These are phyloP conservation scores for Gnathonemus longibarbis DNA, from an alignment of 2,113 vertebrate species.

Conservation along the genomic window DNA sequence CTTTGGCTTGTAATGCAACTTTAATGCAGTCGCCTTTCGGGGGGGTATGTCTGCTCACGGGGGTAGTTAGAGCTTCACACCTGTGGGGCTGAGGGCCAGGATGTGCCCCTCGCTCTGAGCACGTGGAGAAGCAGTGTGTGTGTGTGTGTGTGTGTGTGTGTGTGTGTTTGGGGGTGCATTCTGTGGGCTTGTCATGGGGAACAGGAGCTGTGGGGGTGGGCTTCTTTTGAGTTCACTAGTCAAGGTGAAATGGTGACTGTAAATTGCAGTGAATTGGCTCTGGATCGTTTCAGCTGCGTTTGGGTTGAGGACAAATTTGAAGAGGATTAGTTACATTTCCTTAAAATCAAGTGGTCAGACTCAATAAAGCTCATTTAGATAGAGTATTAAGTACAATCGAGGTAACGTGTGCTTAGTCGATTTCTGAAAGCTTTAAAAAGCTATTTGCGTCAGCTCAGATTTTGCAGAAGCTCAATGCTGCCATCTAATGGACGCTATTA, in stretches of 20 bases:
- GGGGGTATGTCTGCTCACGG: background rate
- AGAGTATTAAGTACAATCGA: background rate
- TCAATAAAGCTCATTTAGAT: background rate
- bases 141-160: background rate
- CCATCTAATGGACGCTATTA: constrained; percentile 51
- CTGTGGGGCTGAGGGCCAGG: background rate
- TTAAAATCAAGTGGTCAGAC: background rate
- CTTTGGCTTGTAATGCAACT: constrained; percentile 48
- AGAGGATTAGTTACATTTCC: background rate
- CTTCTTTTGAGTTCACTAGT: background rate
- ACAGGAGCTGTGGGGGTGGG: background rate
- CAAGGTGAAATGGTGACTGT: background rate
- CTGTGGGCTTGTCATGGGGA: background rate
- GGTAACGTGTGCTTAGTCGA: background rate
- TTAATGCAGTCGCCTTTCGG: background rate
- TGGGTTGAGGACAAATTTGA: background rate
- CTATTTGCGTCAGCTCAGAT: background rate
- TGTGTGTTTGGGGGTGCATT: background rate
- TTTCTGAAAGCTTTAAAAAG: background rate
- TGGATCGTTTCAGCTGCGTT: background rate
- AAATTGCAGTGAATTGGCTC: background rate
- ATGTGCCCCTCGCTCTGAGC: background rate
- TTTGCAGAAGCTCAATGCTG: constrained; percentile 48
- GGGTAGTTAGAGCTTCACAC: background rate
- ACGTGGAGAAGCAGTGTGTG: background rate